Base-by-base conservation (phyloP, 2,888 invertebrate species). In the Nebria brevicollis region DNA sequence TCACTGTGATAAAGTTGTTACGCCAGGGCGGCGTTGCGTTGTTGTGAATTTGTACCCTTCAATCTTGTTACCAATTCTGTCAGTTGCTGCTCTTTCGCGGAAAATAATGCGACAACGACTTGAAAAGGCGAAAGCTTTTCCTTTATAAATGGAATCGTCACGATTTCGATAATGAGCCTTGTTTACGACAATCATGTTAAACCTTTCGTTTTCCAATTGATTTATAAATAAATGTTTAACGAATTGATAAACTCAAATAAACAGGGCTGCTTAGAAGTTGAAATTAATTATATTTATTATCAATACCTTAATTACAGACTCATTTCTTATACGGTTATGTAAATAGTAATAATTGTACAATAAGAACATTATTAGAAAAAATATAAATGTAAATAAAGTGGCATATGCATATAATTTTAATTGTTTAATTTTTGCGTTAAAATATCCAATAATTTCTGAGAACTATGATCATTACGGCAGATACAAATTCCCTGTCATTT, bases 121-220 rank as follows among this genome's bases (percentile, higher is more conserved):
- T 73, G 13, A 73, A 73, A 73, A 41, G 26, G 20, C 68, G 68
- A 25, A 25, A 20, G 68, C 26, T 15, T 41, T 41, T 41, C 26
- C n/a, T 73, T 73, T 41, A 15, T 13, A 73, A 73, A 73, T 73
- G 41, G 43, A 73, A 73, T 73, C 42, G 43, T 73, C 73, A 26
- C 73, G 43, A 41, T 73, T 43, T 15, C 73, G 41, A 73, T 73
- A 73, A 73, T 73, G 42, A 73, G 73, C 73, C 42, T 73, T 73
- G 73, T 73, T 73, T 73, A 26, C 26, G 13, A 73, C 34, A 73
- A 73, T 73, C 73, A 73, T 73, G 73, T 73, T 73, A 34, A 34
- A 5, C 34, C 42, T n/a, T 41, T 42, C 42, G 15, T 41, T 73
- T 73, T 73, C 41, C 10, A 5, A 70, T 15, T 13, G 34, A 26